Evolutionary conservation across 2,888 invertebrate species (phyloP).

Genomic region (Phengaris alcon): DNA sequence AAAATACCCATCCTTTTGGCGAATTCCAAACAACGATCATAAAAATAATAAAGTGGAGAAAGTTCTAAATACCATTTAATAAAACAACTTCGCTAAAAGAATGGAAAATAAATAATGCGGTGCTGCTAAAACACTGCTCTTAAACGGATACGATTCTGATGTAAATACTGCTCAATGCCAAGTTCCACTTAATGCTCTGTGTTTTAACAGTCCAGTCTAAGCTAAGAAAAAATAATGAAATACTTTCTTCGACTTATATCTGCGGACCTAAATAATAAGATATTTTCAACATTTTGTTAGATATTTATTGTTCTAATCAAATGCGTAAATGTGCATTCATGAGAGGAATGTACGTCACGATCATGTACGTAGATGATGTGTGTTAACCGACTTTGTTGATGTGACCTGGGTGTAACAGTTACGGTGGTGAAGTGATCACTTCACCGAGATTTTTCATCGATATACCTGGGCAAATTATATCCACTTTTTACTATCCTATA

Average conservation of each 20-base stretch:
- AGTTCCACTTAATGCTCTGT: slow-evolving; percentile 46
- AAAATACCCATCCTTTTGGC: slow-evolving; percentile 64
- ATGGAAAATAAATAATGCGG: slow-evolving; percentile 64
- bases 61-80: slow-evolving; percentile 19
- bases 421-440: slow-evolving; percentile 49
- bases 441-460: slow-evolving; percentile 57
- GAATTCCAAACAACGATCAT: slow-evolving; percentile 40
- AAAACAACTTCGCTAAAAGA: slow-evolving; percentile 52
- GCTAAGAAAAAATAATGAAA: slow-evolving; percentile 70
- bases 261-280: slow-evolving; percentile 44
- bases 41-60: slow-evolving; percentile 32
- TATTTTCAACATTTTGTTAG: slow-evolving; percentile 30
- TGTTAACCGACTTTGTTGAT: slow-evolving; percentile 65
- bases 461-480: slow-evolving; percentile 42
- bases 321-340: slow-evolving; percentile 58
- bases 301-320: slow-evolving; percentile 49
- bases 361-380: slow-evolving; percentile 53
- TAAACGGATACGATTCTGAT: slow-evolving; percentile 30
- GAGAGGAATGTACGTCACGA: slow-evolving; percentile 47
- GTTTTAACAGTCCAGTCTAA: slow-evolving; percentile 75
- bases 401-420: slow-evolving; percentile 76
- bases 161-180: slow-evolving; percentile 27
- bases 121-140: slow-evolving; percentile 71
- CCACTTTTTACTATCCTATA: slow-evolving; percentile 40
- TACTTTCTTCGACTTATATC: slow-evolving; percentile 51